Conservation (phyloP, 2,113 vertebrate genomes). For the Ammodytes marinus region DNA sequence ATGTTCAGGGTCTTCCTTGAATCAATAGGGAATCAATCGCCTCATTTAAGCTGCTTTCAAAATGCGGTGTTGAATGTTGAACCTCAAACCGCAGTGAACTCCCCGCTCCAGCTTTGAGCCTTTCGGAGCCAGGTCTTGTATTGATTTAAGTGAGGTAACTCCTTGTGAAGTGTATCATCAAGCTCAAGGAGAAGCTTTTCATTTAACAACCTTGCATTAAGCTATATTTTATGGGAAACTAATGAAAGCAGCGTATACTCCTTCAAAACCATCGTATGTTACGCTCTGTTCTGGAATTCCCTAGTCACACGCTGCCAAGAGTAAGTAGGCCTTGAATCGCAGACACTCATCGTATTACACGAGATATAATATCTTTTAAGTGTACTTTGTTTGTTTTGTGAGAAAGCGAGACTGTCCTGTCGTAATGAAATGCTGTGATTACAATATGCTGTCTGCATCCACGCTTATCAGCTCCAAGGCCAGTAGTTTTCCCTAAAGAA, state of each 20-base stretch:
- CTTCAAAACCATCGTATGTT: conserved; percentile 47
- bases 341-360: conserved; percentile 55
- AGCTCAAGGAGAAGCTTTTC: conserved; percentile 63
- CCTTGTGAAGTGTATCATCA: conserved; percentile 51
- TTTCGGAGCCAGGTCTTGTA: conserved; percentile 43
- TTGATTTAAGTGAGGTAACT: conserved; percentile 62
- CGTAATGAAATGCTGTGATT: conserved; percentile 66
- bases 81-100: conserved; percentile 44
- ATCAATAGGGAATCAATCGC: conserved; percentile 45
- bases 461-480: conserved; percentile 69
- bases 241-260: conserved; percentile 67
- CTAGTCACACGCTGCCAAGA: conserved; percentile 64
- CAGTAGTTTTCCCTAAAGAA: conserved; percentile 53
- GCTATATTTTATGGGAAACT: conserved; percentile 68
- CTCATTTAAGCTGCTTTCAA: conserved; percentile 35
- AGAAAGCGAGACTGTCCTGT: conserved; percentile 59
- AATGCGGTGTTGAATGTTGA: conserved; percentile 36
- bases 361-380: conserved; percentile 68
- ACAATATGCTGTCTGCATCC: conserved; percentile 55
- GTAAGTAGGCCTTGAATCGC: conserved; percentile 70
- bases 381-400: conserved; percentile 69
- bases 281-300: conserved; percentile 59
- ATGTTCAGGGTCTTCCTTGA: conserved; percentile 11
- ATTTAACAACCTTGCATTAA: conserved; percentile 68
- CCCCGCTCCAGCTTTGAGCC: conserved; percentile 30